A percentile compares a stretch with the other conserved stretches of the same genome.
Evolutionary conservation across 2,888 invertebrate genomes (phyloP).

Genomic region (Cryptus armator): DNA sequence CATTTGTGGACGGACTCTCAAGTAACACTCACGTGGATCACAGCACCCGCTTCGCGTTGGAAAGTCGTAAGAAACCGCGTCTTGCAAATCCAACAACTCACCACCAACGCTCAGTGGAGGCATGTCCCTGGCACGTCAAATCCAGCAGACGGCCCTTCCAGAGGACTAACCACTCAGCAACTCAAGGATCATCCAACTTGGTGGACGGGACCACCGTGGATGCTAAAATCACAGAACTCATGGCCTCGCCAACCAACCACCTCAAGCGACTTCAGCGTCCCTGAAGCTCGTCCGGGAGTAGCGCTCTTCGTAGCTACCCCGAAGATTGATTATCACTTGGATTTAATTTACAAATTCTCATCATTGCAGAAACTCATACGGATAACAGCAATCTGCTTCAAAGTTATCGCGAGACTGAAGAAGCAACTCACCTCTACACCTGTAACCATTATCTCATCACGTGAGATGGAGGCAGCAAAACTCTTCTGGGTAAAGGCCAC

Average conservation of each 20-base stretch:
- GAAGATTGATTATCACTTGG: slow-evolving; percentile 43
- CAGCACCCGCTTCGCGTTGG: slow-evolving; percentile 62
- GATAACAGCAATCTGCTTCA: slow-evolving; percentile 44
- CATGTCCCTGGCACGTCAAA: slow-evolving; percentile 65
- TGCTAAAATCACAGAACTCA: background rate
- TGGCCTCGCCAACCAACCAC: slow-evolving; percentile 19
- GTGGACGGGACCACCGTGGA: slow-evolving; percentile 57
- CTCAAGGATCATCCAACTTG: slow-evolving; percentile 40
- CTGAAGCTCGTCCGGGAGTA: slow-evolving; percentile 32
- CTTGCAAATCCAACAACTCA: slow-evolving; percentile 59
- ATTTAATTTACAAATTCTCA: slow-evolving; percentile 28
- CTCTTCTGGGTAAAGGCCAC: slow-evolving; percentile 47
- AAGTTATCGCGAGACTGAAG: background rate
- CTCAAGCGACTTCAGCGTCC: background rate
- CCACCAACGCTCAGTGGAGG: slow-evolving; percentile 40
- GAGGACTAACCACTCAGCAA: slow-evolving; percentile 56
- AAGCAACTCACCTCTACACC: background rate
- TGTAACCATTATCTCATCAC: background rate
- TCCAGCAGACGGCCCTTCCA: slow-evolving; percentile 68
- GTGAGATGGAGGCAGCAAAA: slow-evolving; percentile 6
- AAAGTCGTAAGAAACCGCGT: slow-evolving; percentile 68
- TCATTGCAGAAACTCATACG: slow-evolving; percentile 14
- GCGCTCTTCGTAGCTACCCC: slow-evolving; percentile 30
- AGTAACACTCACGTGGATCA: slow-evolving; percentile 61
- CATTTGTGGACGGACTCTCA: slow-evolving; percentile 66